Percentiles rank a stretch among this genome's conserved stretches.
phyloP scores from a whole-genome alignment of 1,140 invertebrate genomes.

The Drosophila saltans region DNA sequence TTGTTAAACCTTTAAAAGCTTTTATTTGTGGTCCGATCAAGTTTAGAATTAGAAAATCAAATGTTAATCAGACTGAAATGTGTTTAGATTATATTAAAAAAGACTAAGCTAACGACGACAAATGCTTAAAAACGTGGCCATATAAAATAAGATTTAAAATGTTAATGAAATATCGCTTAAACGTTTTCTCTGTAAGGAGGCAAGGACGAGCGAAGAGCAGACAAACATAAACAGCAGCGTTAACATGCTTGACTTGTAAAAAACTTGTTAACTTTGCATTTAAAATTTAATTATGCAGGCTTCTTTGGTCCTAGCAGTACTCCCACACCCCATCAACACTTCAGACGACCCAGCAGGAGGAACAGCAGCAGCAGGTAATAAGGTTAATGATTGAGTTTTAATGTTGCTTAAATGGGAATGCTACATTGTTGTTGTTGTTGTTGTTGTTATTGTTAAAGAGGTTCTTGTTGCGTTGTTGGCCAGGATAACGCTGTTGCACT shows the following conservation, averaged over 20 bases:
- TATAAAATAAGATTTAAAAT: slow-evolving; percentile 23
- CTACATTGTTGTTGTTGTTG: slow-evolving; percentile 17
- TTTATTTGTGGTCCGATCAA: too few relatives aligned
- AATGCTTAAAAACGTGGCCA: slow-evolving; percentile 5
- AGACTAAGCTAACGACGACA: not conserved
- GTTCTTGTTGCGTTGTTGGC: slow-evolving; percentile 39
- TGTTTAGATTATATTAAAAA: too few relatives aligned
- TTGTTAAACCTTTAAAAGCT: too few relatives aligned
- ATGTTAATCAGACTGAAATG: too few relatives aligned
- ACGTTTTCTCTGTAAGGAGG: not conserved
- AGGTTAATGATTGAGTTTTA: slow-evolving; percentile 75
- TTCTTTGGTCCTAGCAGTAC: not conserved
- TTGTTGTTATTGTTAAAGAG: slow-evolving; percentile 21
- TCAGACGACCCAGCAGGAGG: not conserved
- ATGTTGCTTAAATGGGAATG: slow-evolving; percentile 56
- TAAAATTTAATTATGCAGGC: slow-evolving; percentile 71
- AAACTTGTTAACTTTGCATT: slow-evolving; percentile 69
- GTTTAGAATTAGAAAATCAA: too few relatives aligned
- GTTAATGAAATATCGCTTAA: slow-evolving; percentile 6
- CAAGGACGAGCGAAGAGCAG: not conserved
- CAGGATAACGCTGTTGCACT: slow-evolving; percentile 48
- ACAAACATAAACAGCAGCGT: slow-evolving; percentile 47
- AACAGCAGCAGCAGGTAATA: slow-evolving; percentile 47
- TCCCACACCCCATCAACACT: not conserved
- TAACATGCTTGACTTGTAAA: slow-evolving; percentile 67